Evolutionary conservation across 2,113 vertebrate genomes (phyloP).

Genomic region (Morone chrysops): DNA sequence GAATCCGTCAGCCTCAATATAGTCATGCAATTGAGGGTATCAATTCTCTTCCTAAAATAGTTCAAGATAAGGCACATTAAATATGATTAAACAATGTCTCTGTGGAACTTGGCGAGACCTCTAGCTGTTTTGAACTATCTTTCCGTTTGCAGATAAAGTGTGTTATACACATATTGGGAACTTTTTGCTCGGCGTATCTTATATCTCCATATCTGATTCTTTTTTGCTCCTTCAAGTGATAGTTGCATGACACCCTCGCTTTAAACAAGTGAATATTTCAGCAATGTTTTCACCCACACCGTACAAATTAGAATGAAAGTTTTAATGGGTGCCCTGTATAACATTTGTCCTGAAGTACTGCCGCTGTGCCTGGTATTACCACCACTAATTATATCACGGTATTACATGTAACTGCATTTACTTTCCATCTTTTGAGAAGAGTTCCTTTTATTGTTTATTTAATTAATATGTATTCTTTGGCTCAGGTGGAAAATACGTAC

Average conservation of each 20-base stretch:
- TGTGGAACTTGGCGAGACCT: constrained; percentile 71
- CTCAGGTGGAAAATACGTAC: not conserved
- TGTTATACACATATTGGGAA: constrained; percentile 44
- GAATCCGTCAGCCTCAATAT: constrained; percentile 20
- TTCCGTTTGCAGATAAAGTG: constrained; percentile 67
- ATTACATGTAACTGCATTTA: not conserved
- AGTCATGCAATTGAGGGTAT: constrained; percentile 66
- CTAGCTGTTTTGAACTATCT: constrained; percentile 78
- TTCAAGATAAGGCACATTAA: constrained; percentile 80
- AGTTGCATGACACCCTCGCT: constrained; percentile 17
- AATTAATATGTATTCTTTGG: not conserved
- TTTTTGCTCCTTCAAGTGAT: constrained; percentile 51
- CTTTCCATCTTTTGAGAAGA: not conserved
- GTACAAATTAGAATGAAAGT: constrained; percentile 21
- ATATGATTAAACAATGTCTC: constrained; percentile 79
- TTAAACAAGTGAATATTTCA: constrained; percentile 37
- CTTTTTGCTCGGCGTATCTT: constrained; percentile 34
- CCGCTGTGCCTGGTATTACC: not conserved
- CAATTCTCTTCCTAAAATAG: constrained; percentile 75
- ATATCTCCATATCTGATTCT: constrained; percentile 48
- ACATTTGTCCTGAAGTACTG: not conserved
- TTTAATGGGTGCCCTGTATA: not conserved
- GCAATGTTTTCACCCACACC: constrained; percentile 21
- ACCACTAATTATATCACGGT: not conserved
- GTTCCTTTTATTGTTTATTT: not conserved